These are phyloP conservation scores for Acanthosoma haemorrhoidale DNA, from an alignment of 2,888 invertebrate genomes.

Conservation along the genomic window DNA sequence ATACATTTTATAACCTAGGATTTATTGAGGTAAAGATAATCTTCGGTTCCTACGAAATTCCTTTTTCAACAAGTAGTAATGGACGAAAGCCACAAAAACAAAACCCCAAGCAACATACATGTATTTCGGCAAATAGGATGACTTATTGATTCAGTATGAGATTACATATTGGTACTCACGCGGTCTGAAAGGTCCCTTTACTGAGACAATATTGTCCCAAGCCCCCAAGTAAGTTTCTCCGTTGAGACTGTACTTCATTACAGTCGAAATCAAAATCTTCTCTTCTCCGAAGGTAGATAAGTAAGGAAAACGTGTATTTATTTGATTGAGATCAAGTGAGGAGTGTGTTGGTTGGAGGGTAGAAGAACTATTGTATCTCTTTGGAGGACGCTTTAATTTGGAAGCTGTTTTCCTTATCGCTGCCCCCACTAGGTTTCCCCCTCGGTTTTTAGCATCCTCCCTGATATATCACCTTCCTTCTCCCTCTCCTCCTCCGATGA, in stretches of 20 bases:
- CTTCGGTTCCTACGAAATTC: no score
- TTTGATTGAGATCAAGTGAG: background rate
- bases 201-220: background rate
- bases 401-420: no score
- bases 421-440: background rate
- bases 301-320: background rate
- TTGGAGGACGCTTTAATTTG: background rate
- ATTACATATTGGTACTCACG: no score
- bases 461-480: background rate
- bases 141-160: no score
- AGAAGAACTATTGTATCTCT: background rate
- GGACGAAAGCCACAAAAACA: no score
- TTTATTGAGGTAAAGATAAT: no score
- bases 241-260: background rate
- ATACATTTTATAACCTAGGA: no score
- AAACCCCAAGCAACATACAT: no score
- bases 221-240: background rate
- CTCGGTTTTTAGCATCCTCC: background rate
- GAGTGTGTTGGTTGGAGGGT: background rate
- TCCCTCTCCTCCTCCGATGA: background rate
- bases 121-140: no score
- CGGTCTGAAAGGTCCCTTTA: no score
- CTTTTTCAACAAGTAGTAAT: no score
- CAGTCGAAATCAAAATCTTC: background rate
- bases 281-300: background rate